A percentile compares a stretch with the other conserved stretches of the same genome.
phyloP scores from a whole-genome alignment of 1,140 invertebrate genomes.

The Rhizoglyphus robini region DNA sequence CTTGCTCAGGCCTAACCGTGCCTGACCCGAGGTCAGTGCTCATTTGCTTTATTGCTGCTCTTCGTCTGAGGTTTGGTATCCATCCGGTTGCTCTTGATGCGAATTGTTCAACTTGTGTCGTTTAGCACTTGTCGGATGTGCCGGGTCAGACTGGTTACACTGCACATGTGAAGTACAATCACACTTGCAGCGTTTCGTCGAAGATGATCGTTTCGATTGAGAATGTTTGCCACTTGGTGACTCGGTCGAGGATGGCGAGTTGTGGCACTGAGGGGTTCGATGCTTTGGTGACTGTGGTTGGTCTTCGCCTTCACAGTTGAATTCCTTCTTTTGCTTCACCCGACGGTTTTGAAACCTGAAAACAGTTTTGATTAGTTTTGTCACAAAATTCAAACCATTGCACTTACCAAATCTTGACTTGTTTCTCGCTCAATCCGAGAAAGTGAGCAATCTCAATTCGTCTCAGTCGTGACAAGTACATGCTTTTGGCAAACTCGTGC shows the following conservation, averaged over 20 bases:
- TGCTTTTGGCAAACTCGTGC: slow-evolving; percentile 42
- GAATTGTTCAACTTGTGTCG: no score
- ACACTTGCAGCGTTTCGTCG: no score
- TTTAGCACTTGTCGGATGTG: no score
- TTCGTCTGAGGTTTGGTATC: neutral
- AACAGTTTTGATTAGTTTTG: slow-evolving; percentile 1
- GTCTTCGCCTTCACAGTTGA: neutral
- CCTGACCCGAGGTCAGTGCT: slow-evolving; percentile 36
- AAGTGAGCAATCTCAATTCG: slow-evolving; percentile 46
- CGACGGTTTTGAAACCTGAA: slow-evolving; percentile 55
- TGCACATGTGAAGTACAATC: neutral
- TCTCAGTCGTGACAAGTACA: slow-evolving; percentile 44
- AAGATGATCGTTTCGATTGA: no score
- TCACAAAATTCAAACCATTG: neutral
- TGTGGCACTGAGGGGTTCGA: no score
- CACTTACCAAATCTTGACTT: slow-evolving; percentile 77
- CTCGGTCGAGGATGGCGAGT: neutral
- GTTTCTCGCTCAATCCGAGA: slow-evolving; percentile 69
- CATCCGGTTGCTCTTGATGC: no score
- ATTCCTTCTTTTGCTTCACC: slow-evolving; percentile 77
- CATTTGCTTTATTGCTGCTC: slow-evolving; percentile 32
- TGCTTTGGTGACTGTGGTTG: neutral
- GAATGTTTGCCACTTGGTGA: neutral
- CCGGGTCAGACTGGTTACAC: no score
- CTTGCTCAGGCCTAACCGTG: no score